These are phyloP conservation scores for Pectinophora gossypiella DNA, from an alignment of 1,140 invertebrate genomes.

Conservation along the genomic window DNA sequence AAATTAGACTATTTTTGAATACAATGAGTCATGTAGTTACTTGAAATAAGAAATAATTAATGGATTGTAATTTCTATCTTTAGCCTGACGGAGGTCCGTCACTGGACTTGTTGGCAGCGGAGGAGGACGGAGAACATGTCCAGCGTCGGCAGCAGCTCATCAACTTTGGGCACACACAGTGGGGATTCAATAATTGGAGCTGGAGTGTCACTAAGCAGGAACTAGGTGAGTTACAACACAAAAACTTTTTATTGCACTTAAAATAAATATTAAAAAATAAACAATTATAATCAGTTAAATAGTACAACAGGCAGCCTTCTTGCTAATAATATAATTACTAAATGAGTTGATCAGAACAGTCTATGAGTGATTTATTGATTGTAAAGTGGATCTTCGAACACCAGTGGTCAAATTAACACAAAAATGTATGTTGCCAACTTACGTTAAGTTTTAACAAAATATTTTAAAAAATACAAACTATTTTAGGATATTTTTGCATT, in stretches of 20 bases:
- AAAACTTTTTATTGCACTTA: too few species aligned
- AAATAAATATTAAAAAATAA: too few species aligned
- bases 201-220: conserved; percentile 72
- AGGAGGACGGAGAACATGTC: conserved; percentile 45
- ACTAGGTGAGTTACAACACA: conserved; percentile 37
- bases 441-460: too few species aligned
- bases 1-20: not conserved
- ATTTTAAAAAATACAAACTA: too few species aligned
- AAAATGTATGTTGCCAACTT: too few species aligned
- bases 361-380: not conserved
- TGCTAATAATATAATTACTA: not conserved
- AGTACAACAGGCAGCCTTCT: not conserved
- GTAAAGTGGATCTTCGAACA: not conserved
- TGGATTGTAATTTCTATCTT: too few species aligned
- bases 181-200: conserved; percentile 73
- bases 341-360: not conserved
- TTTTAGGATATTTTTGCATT: too few species aligned
- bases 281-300: too few species aligned
- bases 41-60: too few species aligned
- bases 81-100: conserved; percentile 45
- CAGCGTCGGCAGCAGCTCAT: conserved; percentile 62
- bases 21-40: too few species aligned
- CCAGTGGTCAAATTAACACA: too few species aligned
- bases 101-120: conserved; percentile 19
- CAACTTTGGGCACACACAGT: conserved; percentile 67